Conservation (phyloP, 2,888 invertebrate species). For the Endotricha flammealis region DNA sequence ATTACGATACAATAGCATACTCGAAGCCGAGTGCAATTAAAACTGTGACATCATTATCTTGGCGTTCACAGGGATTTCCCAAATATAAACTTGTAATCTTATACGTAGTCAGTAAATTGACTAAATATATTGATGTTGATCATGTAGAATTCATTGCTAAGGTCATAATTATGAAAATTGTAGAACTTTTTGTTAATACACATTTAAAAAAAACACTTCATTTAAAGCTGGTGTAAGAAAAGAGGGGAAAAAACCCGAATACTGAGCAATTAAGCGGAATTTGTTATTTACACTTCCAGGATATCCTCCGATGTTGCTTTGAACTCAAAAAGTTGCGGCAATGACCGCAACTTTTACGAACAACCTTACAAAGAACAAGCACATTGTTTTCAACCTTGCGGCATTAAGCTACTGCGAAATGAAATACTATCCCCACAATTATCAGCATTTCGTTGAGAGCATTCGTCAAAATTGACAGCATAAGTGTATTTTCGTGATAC, state of each 20-base stretch:
- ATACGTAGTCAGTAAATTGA: no score
- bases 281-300: background rate
- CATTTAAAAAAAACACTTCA: no score
- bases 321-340: constrained; percentile 1
- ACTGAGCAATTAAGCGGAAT: no score
- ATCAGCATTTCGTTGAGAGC: constrained; percentile 14
- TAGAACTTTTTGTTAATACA: no score
- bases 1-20: constrained; percentile 7
- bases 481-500: constrained; percentile 22
- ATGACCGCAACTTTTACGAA: no score
- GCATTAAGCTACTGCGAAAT: constrained; percentile 5
- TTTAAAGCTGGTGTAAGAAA: no score
- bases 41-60: constrained; percentile 18
- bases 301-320: background rate
- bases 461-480: constrained; percentile 20
- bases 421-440: constrained; percentile 9
- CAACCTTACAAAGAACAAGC: background rate
- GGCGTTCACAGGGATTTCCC: constrained; percentile 14
- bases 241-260: no score
- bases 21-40: constrained; percentile 13
- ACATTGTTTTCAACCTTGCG: background rate
- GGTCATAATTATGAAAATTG: no score
- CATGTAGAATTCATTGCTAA: no score
- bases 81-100: no score
- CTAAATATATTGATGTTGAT: no score